phyloP scores from a whole-genome alignment of 1,140 invertebrate genomes.

The Asbolus verrucosus region DNA sequence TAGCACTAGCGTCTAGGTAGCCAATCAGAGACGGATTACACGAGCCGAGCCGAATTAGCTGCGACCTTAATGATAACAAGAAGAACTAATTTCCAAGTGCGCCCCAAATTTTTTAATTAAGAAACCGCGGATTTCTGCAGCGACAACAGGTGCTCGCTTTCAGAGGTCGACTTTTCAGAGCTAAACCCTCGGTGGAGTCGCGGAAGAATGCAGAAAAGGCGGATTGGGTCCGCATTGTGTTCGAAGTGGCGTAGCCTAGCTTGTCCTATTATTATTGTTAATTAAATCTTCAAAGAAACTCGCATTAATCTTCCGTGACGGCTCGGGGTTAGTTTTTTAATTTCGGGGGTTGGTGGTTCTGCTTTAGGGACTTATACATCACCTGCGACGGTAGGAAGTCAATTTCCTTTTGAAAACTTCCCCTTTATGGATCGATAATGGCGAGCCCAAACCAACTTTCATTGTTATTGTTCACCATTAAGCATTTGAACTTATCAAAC shows the following conservation, averaged over 20 bases:
- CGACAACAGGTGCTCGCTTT: constrained; percentile 5
- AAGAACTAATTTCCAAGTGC: constrained; percentile 1
- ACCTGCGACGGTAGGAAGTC: constrained; percentile 2
- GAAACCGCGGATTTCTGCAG: too few species aligned
- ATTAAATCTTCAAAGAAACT: background rate
- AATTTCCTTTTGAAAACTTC: constrained; percentile 20
- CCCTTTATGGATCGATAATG: constrained; percentile 2
- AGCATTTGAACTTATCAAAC: constrained; percentile 21
- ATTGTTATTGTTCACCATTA: constrained; percentile 9
- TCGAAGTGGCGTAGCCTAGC: background rate
- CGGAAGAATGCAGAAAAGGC: background rate
- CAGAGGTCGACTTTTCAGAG: background rate
- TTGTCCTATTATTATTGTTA: background rate
- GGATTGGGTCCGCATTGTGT: too few species aligned
- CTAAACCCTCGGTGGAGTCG: background rate
- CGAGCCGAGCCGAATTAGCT: too few species aligned
- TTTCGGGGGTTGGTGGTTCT: too few species aligned
- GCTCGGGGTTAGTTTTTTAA: background rate
- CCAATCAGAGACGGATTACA: too few species aligned
- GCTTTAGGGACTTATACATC: background rate
- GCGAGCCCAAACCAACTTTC: background rate
- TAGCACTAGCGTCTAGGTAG: too few species aligned
- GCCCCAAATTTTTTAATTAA: constrained; percentile 12
- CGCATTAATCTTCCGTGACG: background rate
- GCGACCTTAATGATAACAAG: too few species aligned